A percentile compares a stretch with the other conserved stretches of the same genome.
Evolutionary conservation across 2,888 invertebrate genomes (phyloP).

Genomic region (Himalopsyche anomala): DNA sequence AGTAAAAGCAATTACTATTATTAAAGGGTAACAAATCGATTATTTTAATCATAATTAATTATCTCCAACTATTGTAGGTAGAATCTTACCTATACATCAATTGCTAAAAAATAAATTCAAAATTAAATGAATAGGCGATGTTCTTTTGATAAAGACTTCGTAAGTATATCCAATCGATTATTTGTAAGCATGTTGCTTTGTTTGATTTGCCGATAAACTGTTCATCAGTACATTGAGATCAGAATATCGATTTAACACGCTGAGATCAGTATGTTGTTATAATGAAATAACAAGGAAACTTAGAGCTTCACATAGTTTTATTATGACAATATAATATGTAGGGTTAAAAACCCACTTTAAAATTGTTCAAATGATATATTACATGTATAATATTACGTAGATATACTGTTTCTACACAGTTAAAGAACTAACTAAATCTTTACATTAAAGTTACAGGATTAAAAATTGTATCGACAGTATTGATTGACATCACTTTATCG

Average conservation of each 20-base stretch:
- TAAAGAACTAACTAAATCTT: too few relatives aligned
- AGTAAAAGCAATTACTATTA: constrained; percentile 17
- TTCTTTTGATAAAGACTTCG: not conserved
- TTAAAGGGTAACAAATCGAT: constrained; percentile 10
- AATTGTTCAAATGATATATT: too few relatives aligned
- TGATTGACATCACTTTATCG: too few relatives aligned
- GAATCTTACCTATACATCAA: not conserved
- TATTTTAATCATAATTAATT: constrained; percentile 19
- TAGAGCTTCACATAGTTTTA: too few relatives aligned
- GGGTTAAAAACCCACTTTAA: too few relatives aligned
- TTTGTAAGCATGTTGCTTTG: constrained; percentile 37
- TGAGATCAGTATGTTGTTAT: not conserved
- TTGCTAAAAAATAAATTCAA: constrained; percentile 8
- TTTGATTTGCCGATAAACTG: constrained; percentile 37
- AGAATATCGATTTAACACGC: not conserved
- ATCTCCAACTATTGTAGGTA: not conserved
- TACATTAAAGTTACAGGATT: too few relatives aligned
- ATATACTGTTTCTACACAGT: too few relatives aligned
- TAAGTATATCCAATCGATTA: constrained; percentile 21
- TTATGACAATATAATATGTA: too few relatives aligned
- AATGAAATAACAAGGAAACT: too few relatives aligned
- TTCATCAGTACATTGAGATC: constrained; percentile 28
- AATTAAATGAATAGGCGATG: not conserved
- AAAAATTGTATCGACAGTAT: too few relatives aligned
- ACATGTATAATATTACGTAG: too few relatives aligned